Percentiles rank a stretch among this genome's conserved stretches.
These are phyloP conservation scores for Epistrophella euchroma DNA, from an alignment of 2,888 invertebrate species.

Conservation along the genomic window DNA sequence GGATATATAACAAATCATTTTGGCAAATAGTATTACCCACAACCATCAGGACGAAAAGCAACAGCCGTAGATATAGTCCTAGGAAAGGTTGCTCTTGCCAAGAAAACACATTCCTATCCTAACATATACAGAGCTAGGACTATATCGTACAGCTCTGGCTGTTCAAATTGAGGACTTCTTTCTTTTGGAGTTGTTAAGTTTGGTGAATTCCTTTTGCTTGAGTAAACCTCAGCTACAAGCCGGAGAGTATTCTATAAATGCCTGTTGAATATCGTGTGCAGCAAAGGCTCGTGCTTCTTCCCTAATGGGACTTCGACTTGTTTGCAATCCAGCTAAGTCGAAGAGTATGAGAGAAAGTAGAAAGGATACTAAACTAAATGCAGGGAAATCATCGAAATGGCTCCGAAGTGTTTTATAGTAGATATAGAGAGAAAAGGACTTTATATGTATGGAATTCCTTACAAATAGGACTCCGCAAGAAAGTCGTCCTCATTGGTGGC, in stretches of 20 bases:
- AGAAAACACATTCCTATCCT: constrained; percentile 35
- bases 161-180: constrained; percentile 35
- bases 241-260: constrained; percentile 65
- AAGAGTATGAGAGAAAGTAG: constrained; percentile 6
- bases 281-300: constrained; percentile 44
- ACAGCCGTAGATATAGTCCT: constrained; percentile 73
- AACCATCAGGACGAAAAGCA: constrained; percentile 46
- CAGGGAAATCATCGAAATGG: constrained; percentile 74
- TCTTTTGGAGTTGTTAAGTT: constrained; percentile 59
- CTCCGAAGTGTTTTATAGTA: constrained; percentile 69
- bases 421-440: constrained; percentile 33
- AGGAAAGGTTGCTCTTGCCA: constrained; percentile 22
- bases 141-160: constrained; percentile 62
- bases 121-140: constrained; percentile 50
- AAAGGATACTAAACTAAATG: constrained; percentile 71
- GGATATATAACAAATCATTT: constrained; percentile 69
- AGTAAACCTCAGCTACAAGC: constrained; percentile 78
- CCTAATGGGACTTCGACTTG: constrained; percentile 68
- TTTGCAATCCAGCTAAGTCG: constrained; percentile 49
- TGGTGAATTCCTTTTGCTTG: constrained; percentile 81
- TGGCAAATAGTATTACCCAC: constrained; percentile 65
- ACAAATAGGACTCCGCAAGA: constrained; percentile 64
- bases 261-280: constrained; percentile 70
- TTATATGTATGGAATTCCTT: constrained; percentile 45
- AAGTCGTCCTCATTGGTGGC: constrained; percentile 37